These are phyloP conservation scores for Pedetes capensis DNA, from an alignment of 2,113 vertebrate species.

Conservation along the genomic window DNA sequence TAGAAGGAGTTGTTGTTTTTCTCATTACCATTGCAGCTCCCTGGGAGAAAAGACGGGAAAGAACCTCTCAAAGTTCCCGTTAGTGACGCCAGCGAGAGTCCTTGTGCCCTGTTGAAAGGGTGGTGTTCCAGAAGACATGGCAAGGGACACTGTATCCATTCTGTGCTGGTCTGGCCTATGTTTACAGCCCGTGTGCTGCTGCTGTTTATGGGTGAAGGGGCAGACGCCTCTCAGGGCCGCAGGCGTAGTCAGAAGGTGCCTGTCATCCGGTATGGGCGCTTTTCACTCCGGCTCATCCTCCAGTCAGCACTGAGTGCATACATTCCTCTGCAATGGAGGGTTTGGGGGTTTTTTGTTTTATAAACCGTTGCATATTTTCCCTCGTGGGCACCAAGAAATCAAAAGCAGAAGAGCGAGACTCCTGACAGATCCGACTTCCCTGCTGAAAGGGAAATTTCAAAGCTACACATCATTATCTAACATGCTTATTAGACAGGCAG, in stretches of 20 bases:
- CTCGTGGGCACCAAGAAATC: slow-evolving; percentile 45
- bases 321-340: not conserved
- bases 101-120: not conserved
- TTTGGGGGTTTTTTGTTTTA: not conserved
- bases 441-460: slow-evolving; percentile 50
- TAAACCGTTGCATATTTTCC: slow-evolving; percentile 5
- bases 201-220: not conserved
- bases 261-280: too few relatives aligned
- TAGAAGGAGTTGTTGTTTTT: not conserved
- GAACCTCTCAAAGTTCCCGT: not conserved
- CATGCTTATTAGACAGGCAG: slow-evolving; percentile 40
- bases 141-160: not conserved
- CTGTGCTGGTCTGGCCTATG: not conserved
- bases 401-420: slow-evolving; percentile 37
- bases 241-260: too few relatives aligned
- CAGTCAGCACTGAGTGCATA: not conserved
- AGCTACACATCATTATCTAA: slow-evolving; percentile 28
- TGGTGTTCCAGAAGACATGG: not conserved
- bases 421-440: slow-evolving; percentile 49
- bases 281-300: not conserved
- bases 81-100: not conserved
- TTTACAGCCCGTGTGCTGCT: too few relatives aligned
- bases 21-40: not conserved
- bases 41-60: not conserved
- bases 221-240: too few relatives aligned